phyloP scores from a whole-genome alignment of 2,113 vertebrate genomes.

The Sporophila hypoxantha region DNA sequence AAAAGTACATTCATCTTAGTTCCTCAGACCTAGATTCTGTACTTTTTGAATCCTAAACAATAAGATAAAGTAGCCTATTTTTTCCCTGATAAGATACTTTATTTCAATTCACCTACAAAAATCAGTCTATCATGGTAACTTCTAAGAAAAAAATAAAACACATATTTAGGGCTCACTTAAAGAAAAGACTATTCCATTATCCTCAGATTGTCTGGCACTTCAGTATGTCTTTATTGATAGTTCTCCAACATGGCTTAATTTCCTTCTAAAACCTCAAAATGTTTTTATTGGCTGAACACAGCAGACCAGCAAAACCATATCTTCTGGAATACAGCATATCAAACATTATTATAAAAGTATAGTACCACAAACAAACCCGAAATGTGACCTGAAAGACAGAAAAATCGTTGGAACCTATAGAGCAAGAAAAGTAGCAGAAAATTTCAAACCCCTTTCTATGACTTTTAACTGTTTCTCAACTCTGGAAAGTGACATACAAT shows the following conservation, averaged over 20 bases:
- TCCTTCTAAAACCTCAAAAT: background rate
- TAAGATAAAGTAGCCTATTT: background rate
- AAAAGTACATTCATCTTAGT: conserved; percentile 6
- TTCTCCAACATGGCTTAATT: background rate
- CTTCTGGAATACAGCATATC: background rate
- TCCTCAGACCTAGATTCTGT: background rate
- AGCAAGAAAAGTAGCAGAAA: background rate
- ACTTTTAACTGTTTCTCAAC: background rate
- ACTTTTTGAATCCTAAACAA: background rate
- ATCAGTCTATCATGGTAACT: background rate
- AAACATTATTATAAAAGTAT: background rate
- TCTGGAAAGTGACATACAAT: background rate
- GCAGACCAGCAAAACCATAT: background rate
- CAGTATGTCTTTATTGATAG: background rate
- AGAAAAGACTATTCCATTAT: background rate
- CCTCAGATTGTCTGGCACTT: background rate
- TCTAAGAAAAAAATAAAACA: background rate
- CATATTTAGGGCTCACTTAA: background rate
- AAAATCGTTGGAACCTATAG: background rate
- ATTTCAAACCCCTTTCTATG: background rate
- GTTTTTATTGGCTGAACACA: background rate
- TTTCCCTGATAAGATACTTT: background rate
- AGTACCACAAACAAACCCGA: background rate
- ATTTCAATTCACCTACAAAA: background rate
- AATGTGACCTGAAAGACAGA: background rate